Conservation (phyloP, 2,797 vertebrate species). For the Ciconia nigra region DNA sequence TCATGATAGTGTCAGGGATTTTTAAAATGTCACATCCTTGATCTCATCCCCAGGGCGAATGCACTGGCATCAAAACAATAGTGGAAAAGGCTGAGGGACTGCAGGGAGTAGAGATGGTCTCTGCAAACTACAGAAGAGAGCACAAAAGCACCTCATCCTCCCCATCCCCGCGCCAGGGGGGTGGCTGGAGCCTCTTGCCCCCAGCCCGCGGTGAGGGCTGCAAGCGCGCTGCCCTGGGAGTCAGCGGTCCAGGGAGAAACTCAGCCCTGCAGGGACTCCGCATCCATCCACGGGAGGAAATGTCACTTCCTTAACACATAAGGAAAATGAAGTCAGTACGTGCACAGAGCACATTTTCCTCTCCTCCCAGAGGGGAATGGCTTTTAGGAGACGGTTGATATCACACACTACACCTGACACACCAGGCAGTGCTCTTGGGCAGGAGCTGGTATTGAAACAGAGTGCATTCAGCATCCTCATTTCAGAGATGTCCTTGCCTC, state of each 20-base stretch:
- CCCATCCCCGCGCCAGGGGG: background rate
- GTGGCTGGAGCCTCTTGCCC: background rate
- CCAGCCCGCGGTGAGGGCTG: background rate
- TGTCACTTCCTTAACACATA: background rate
- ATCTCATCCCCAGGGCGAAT: background rate
- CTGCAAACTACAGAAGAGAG: background rate
- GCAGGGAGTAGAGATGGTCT: background rate
- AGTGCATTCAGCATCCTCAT: background rate
- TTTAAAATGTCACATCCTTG: slow-evolving; percentile 5
- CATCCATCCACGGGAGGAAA: background rate
- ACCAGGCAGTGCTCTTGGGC: background rate
- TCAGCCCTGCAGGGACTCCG: background rate
- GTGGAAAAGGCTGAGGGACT: background rate
- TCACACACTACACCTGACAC: background rate
- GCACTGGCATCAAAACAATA: background rate
- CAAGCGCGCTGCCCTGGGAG: background rate
- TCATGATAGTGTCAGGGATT: background rate
- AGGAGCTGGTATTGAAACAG: background rate
- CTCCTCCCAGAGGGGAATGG: background rate
- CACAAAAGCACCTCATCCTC: background rate
- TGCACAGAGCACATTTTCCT: background rate
- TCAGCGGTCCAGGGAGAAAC: background rate
- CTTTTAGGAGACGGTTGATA: background rate
- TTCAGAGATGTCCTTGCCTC: background rate
- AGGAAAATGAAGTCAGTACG: background rate